Conservation (phyloP, 2,888 invertebrate species). For the Nomada flava region DNA sequence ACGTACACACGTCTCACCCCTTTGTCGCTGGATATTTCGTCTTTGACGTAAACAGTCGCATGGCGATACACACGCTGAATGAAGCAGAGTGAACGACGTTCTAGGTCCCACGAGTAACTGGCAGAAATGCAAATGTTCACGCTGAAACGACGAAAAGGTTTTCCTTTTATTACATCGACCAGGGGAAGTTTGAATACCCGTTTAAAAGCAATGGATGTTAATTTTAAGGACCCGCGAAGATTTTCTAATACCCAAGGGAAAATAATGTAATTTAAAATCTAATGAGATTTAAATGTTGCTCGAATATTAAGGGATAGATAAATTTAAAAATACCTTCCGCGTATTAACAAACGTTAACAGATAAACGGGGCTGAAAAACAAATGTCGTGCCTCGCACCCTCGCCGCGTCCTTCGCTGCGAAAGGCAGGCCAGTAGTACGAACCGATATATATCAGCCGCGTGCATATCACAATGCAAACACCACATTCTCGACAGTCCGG, state of each 20-base stretch:
- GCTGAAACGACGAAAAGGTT: neutral
- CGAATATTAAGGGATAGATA: too few relatives aligned
- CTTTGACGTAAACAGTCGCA: constrained; percentile 22
- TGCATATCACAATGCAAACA: neutral
- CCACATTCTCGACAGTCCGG: neutral
- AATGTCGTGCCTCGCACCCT: too few relatives aligned
- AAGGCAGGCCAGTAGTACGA: constrained; percentile 8
- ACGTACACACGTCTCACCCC: neutral
- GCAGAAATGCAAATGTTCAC: neutral
- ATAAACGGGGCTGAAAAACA: too few relatives aligned
- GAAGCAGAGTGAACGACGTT: neutral
- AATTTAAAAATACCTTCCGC: too few relatives aligned
- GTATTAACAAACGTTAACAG: too few relatives aligned
- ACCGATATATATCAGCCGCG: neutral
- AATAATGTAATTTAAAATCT: too few relatives aligned
- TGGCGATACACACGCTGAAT: constrained; percentile 3
- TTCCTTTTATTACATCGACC: neutral
- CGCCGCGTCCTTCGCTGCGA: too few relatives aligned
- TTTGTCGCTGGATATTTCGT: neutral
- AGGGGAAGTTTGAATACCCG: neutral
- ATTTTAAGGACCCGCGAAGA: neutral
- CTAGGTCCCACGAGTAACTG: neutral
- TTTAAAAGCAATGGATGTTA: neutral
- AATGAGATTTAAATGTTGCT: too few relatives aligned
- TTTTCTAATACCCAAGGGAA: too few relatives aligned